A percentile compares a stretch with the other conserved stretches of the same genome.
phyloP scores from a whole-genome alignment of 2,797 vertebrate genomes.

The Xenops minutus region DNA sequence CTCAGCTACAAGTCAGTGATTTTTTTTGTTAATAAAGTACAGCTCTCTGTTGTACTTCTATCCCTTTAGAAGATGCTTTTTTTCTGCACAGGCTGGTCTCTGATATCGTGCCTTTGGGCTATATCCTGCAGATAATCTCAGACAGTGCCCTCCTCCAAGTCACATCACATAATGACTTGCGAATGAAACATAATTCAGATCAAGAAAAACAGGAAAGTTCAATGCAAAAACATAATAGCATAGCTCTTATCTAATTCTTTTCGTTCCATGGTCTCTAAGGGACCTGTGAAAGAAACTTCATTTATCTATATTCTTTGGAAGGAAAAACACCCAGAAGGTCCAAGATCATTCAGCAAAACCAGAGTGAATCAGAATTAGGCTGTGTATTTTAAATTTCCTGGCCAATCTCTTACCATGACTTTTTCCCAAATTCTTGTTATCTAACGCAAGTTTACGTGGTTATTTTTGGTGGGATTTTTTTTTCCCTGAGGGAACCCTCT shows the following conservation, averaged over 20 bases:
- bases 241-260: neutral
- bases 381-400: neutral
- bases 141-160: neutral
- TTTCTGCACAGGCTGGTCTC: neutral
- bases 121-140: neutral
- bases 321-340: neutral
- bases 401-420: neutral
- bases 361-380: neutral
- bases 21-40: neutral
- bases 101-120: neutral
- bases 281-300: neutral
- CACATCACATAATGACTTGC: neutral
- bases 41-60: neutral
- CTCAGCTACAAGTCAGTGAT: neutral
- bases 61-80: neutral
- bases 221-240: neutral
- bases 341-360: neutral
- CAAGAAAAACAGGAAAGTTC: neutral
- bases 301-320: neutral
- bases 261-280: neutral
- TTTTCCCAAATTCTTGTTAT: neutral
- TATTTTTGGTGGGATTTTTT: neutral
- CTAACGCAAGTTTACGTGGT: neutral
- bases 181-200: constrained; percentile 5
- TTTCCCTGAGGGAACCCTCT: neutral